These are phyloP conservation scores for Acanthis flammea DNA, from an alignment of 2,797 vertebrate genomes.

Conservation along the genomic window DNA sequence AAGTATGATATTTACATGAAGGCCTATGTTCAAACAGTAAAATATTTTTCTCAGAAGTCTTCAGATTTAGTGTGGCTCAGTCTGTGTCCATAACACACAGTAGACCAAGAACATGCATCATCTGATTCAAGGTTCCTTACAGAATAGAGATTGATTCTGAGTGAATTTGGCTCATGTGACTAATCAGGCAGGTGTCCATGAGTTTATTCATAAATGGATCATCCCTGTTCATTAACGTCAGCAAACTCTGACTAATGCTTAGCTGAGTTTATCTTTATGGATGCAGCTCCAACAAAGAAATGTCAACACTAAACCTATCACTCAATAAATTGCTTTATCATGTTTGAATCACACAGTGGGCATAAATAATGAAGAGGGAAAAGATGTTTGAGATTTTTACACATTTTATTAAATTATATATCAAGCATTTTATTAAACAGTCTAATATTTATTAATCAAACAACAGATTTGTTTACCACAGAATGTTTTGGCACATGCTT, in stretches of 20 bases:
- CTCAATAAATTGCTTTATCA: neutral
- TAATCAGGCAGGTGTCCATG: neutral
- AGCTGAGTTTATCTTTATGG: neutral
- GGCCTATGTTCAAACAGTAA: neutral
- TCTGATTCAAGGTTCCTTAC: neutral
- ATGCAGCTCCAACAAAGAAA: neutral
- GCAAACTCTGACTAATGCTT: neutral
- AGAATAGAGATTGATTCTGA: neutral
- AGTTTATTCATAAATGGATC: neutral
- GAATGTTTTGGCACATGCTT: fast-evolving
- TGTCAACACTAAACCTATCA: neutral
- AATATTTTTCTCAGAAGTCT: neutral
- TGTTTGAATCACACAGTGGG: neutral
- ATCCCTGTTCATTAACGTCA: neutral
- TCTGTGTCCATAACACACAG: neutral
- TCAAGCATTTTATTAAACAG: neutral
- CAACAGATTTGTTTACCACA: neutral
- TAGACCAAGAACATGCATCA: neutral
- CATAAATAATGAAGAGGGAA: neutral
- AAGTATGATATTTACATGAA: neutral
- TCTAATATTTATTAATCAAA: neutral
- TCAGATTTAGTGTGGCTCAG: neutral
- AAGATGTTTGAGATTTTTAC: neutral
- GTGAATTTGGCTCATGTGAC: neutral
- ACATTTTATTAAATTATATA: neutral